Evolutionary conservation across 1,140 invertebrate species (phyloP).

Genomic region (Pseudomyrmex pallidus): DNA sequence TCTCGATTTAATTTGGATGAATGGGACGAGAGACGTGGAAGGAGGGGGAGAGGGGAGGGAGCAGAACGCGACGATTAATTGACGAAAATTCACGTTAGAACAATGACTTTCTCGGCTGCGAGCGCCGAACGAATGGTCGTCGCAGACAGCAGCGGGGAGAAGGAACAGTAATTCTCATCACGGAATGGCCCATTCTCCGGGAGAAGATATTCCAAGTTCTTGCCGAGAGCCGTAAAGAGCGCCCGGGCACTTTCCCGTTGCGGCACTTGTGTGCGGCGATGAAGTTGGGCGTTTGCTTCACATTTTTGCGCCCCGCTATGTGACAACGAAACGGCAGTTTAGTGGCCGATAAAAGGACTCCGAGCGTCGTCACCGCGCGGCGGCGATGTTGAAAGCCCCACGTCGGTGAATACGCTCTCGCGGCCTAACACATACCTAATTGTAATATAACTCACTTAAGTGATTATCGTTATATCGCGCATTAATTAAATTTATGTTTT

Average conservation of each 20-base stretch:
- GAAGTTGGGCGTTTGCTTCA: slow-evolving; percentile 58
- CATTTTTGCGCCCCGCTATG: slow-evolving; percentile 50
- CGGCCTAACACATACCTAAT: slow-evolving; percentile 1
- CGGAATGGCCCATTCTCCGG: slow-evolving; percentile 63
- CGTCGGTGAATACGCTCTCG: background rate
- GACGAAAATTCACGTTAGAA: slow-evolving; percentile 71
- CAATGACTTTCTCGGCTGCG: slow-evolving; percentile 60
- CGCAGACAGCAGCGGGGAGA: slow-evolving; percentile 27
- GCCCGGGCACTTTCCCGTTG: slow-evolving; percentile 38
- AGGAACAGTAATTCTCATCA: slow-evolving; percentile 65
- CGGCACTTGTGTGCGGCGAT: slow-evolving; percentile 58
- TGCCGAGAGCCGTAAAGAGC: slow-evolving; percentile 53
- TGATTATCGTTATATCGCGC: background rate
- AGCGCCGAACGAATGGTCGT: slow-evolving; percentile 56
- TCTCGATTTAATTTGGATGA: slow-evolving; percentile 67
- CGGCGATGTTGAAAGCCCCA: background rate
- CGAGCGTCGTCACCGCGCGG: background rate
- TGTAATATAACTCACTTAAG: slow-evolving; percentile 5
- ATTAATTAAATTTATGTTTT: slow-evolving; percentile 11
- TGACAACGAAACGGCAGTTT: slow-evolving; percentile 31
- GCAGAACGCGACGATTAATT: slow-evolving; percentile 63
- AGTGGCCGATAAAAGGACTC: background rate
- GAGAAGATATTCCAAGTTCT: slow-evolving; percentile 69
- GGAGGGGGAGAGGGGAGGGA: background rate
- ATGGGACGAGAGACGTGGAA: slow-evolving; percentile 23